Conservation (phyloP, 2,888 invertebrate species). For the Boloria selene region DNA sequence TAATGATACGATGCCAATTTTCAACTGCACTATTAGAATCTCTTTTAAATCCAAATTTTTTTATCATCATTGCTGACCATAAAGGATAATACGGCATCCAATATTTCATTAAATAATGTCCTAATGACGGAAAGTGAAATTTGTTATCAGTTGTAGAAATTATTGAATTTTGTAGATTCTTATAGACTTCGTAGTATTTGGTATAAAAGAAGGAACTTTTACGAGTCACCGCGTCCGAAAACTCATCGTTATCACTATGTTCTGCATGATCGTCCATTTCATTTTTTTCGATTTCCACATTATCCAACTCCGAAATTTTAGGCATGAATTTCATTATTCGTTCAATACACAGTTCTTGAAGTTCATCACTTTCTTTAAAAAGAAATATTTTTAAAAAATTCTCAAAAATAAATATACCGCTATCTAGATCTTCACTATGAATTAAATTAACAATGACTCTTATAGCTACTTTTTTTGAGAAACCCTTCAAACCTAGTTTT, state of each 20-base stretch:
- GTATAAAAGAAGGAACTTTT: no score
- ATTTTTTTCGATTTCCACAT: background rate
- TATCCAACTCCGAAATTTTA: background rate
- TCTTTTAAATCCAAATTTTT: background rate
- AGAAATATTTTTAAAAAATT: background rate
- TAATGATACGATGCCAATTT: slow-evolving; percentile 1
- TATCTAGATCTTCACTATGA: background rate
- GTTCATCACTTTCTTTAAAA: background rate
- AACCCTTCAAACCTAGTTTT: background rate
- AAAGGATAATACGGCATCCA: slow-evolving; percentile 9
- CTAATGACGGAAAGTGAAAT: background rate
- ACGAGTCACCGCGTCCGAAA: no score
- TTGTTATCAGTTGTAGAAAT: background rate
- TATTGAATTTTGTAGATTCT: background rate
- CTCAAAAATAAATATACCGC: background rate
- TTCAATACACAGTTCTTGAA: background rate
- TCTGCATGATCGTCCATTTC: background rate
- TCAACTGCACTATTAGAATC: slow-evolving; percentile 5
- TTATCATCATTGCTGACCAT: slow-evolving; percentile 4
- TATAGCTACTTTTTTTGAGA: slow-evolving; percentile 1
- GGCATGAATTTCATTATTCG: background rate
- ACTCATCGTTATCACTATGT: no score
- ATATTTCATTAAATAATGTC: background rate
- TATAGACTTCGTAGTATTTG: background rate
- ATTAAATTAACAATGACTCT: slow-evolving; percentile 4